Percentiles rank a stretch among this genome's conserved stretches.
These are phyloP conservation scores for Drosophila miranda DNA, from an alignment of 1,140 invertebrate genomes.

Conservation along the genomic window DNA sequence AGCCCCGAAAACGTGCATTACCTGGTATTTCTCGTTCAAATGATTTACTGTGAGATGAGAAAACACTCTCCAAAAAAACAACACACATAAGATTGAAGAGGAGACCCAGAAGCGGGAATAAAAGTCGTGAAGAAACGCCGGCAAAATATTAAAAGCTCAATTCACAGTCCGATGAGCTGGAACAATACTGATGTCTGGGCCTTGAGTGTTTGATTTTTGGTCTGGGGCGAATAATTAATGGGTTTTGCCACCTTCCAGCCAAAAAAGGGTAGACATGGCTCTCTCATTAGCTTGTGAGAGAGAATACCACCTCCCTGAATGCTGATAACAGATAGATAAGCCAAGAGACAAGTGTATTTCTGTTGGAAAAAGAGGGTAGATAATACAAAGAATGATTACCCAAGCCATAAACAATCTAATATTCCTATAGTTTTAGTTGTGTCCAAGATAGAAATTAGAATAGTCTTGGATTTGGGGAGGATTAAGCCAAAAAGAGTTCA, in stretches of 20 bases:
- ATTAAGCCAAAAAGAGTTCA: neutral
- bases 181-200: conserved; percentile 11
- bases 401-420: too few species aligned
- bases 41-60: conserved; percentile 48
- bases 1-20: conserved; percentile 16
- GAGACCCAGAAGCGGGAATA: conserved; percentile 20
- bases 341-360: too few species aligned
- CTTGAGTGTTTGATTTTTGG: conserved; percentile 23
- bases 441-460: too few species aligned
- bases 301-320: neutral
- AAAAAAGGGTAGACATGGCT: conserved; percentile 2
- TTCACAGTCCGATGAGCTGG: conserved; percentile 31
- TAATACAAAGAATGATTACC: too few species aligned
- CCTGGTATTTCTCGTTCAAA: conserved; percentile 17
- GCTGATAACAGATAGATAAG: conserved; percentile 1
- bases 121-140: conserved; percentile 30
- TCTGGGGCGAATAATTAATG: conserved; percentile 27
- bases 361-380: too few species aligned
- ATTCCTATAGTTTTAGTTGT: too few species aligned
- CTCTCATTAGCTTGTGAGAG: neutral
- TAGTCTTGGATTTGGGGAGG: too few species aligned
- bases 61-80: conserved; percentile 26
- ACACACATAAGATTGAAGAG: conserved; percentile 21
- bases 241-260: conserved; percentile 13
- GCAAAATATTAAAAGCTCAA: conserved; percentile 38